phyloP scores from a whole-genome alignment of 1,140 invertebrate genomes.

The Temnothorax curvispinosus region DNA sequence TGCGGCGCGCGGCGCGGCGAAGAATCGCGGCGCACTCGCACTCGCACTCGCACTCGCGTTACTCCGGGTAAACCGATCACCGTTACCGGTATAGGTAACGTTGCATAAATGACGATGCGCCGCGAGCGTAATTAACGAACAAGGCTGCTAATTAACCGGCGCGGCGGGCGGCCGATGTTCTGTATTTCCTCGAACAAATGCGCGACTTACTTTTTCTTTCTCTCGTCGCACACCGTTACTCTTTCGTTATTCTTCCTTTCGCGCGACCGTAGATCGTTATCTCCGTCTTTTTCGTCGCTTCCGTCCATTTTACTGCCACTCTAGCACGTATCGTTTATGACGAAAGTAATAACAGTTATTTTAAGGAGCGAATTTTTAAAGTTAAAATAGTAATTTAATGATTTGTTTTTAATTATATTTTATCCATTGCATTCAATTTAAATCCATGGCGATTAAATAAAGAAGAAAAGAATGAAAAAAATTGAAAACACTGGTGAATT shows the following conservation, averaged over 20 bases:
- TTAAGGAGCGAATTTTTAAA: not conserved
- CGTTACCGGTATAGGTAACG: not conserved
- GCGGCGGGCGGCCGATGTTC: not conserved
- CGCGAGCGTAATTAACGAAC: slow-evolving; percentile 12
- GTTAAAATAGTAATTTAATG: not conserved
- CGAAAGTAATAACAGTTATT: slow-evolving; percentile 5
- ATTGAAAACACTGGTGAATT: not conserved
- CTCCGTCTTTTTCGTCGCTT: not conserved
- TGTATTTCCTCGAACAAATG: slow-evolving; percentile 20
- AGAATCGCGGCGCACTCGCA: not conserved
- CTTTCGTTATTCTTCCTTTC: slow-evolving; percentile 39
- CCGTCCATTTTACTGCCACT: not conserved
- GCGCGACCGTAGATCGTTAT: not conserved
- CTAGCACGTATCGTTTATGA: not conserved
- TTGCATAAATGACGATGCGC: slow-evolving; percentile 27
- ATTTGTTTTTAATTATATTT: not conserved
- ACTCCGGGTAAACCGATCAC: not conserved
- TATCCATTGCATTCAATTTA: not conserved
- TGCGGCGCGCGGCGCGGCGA: slow-evolving; percentile 51
- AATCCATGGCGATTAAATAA: not conserved
- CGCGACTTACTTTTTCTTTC: slow-evolving; percentile 46
- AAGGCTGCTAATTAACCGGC: slow-evolving; percentile 26
- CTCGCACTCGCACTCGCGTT: no score
- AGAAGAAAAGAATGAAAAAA: not conserved
- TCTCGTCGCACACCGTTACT: slow-evolving; percentile 21